These are phyloP conservation scores for Parascotia fuliginaria DNA, from an alignment of 2,888 invertebrate species.

Conservation along the genomic window DNA sequence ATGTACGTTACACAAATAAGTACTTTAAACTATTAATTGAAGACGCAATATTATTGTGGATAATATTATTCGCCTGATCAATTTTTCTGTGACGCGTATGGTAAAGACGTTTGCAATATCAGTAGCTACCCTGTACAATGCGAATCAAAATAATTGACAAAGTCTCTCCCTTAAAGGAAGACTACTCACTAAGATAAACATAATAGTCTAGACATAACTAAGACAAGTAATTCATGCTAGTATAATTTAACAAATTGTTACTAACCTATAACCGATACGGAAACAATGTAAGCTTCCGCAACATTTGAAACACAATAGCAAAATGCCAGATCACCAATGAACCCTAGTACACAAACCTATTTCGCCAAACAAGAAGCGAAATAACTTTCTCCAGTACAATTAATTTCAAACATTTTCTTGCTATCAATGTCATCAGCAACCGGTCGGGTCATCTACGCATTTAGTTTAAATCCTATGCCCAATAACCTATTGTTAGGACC, in stretches of 20 bases:
- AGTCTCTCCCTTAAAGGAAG: too few relatives aligned
- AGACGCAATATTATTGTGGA: too few relatives aligned
- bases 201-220: too few relatives aligned
- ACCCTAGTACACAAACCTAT: conserved; percentile 19
- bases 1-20: too few relatives aligned
- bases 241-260: background rate
- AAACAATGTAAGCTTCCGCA: background rate
- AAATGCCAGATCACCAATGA: background rate
- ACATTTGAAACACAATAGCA: background rate
- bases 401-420: conserved; percentile 53
- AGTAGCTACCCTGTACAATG: too few relatives aligned
- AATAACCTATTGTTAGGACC: conserved; percentile 77
- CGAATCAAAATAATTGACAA: too few relatives aligned
- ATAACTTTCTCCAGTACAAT: conserved; percentile 52
- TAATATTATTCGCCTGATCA: too few relatives aligned
- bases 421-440: conserved; percentile 75
- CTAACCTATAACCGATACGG: background rate
- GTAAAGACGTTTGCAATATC: too few relatives aligned
- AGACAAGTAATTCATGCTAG: too few relatives aligned
- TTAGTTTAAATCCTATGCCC: conserved; percentile 62
- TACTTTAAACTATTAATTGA: too few relatives aligned
- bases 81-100: too few relatives aligned
- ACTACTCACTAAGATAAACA: too few relatives aligned
- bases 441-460: conserved; percentile 70
- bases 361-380: conserved; percentile 26